Percentiles rank a stretch among this genome's conserved stretches.
phyloP scores from a whole-genome alignment of 2,113 vertebrate species.

The Zosterops borbonicus region DNA sequence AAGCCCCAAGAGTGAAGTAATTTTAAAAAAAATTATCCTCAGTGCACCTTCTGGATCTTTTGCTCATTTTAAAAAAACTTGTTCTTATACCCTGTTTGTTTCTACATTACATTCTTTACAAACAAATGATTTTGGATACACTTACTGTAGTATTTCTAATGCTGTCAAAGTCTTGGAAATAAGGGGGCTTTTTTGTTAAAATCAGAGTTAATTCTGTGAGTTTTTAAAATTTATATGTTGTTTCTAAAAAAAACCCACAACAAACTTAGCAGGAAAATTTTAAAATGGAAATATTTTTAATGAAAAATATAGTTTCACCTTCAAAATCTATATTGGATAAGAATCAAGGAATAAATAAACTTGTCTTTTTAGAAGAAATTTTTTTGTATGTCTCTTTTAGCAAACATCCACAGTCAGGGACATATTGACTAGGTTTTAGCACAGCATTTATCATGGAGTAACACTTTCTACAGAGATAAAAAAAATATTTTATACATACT shows the following conservation, averaged over 20 bases:
- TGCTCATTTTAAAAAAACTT: background rate
- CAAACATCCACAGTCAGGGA: background rate
- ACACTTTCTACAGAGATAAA: background rate
- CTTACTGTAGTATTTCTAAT: background rate
- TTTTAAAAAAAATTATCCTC: background rate
- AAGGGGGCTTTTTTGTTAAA: background rate
- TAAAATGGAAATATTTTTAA: background rate
- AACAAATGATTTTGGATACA: background rate
- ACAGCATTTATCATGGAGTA: background rate
- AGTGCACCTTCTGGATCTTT: background rate
- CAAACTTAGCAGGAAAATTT: background rate
- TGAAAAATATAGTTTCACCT: background rate
- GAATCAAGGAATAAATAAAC: background rate
- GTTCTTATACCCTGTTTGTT: background rate
- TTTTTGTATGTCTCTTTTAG: background rate
- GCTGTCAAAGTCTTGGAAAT: background rate
- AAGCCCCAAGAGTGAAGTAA: background rate
- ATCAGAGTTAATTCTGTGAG: background rate
- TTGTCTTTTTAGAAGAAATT: background rate
- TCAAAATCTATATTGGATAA: background rate
- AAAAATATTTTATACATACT: background rate
- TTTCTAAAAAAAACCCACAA: no score
- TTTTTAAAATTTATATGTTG: background rate
- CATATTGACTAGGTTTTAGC: background rate
- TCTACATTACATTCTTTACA: accelerated